Percentiles rank a stretch among this genome's conserved stretches.
Conservation (phyloP, 2,113 vertebrate genomes). For the Zosterops pallidus region DNA sequence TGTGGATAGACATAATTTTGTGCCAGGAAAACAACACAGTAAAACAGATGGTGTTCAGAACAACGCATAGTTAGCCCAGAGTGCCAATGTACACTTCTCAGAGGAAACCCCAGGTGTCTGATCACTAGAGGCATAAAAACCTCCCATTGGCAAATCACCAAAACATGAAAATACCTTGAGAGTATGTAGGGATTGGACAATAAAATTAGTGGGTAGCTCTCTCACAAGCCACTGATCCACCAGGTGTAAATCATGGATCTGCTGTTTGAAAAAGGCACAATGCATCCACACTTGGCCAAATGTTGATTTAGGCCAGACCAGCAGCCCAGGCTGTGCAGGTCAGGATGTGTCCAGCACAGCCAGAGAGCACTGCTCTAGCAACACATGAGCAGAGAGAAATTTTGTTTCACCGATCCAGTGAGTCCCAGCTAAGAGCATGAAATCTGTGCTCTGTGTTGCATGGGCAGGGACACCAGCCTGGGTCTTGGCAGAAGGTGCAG, state of each 20-base stretch:
- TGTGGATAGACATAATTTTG: not conserved
- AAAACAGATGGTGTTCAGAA: not conserved
- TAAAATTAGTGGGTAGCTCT: not conserved
- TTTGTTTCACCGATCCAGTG: fast-evolving
- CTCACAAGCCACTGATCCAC: not conserved
- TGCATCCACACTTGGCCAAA: not conserved
- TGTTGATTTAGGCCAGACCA: not conserved
- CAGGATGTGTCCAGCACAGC: not conserved
- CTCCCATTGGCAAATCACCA: not conserved
- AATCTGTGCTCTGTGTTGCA: not conserved
- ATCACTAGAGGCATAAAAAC: not conserved
- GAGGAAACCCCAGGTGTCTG: not conserved
- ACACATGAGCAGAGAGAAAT: not conserved
- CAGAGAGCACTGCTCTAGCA: not conserved
- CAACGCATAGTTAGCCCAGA: not conserved
- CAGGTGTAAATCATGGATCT: not conserved
- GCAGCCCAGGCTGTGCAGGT: not conserved
- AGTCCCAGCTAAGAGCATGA: not conserved
- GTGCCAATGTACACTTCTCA: not conserved
- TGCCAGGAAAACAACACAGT: not conserved
- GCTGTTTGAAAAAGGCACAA: not conserved
- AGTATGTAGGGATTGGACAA: too few species aligned
- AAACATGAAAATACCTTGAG: not conserved
- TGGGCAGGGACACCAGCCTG: not conserved
- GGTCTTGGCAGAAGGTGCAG: not conserved